A percentile compares a stretch with the other conserved stretches of the same genome.
These are phyloP conservation scores for Mythimna pallens DNA, from an alignment of 2,888 invertebrate species.

Conservation along the genomic window DNA sequence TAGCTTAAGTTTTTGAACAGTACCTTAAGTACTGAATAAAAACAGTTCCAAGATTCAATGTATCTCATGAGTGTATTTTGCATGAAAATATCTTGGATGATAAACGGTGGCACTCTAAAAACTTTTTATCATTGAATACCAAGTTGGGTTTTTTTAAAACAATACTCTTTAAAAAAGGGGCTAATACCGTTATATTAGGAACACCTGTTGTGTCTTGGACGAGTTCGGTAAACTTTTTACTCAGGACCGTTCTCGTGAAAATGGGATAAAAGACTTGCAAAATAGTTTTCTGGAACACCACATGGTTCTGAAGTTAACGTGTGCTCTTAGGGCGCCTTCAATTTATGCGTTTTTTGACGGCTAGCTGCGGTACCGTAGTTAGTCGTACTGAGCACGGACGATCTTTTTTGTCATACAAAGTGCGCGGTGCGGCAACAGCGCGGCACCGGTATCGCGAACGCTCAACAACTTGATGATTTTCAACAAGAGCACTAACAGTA, in stretches of 20 bases:
- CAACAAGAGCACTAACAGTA: too few species aligned
- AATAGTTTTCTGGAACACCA: conserved; percentile 89
- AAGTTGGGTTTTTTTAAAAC: conserved; percentile 68
- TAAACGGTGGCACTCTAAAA: conserved; percentile 64
- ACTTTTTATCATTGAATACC: conserved; percentile 69
- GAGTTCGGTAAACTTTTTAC: conserved; percentile 87
- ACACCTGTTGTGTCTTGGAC: conserved; percentile 87
- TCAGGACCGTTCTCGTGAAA: conserved; percentile 80
- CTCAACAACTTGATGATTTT: too few species aligned
- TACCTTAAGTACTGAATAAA: conserved; percentile 29
- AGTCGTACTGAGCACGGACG: too few species aligned
- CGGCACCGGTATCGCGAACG: too few species aligned
- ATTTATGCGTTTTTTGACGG: too few species aligned
- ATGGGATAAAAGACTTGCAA: conserved; percentile 89
- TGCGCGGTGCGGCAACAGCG: too few species aligned
- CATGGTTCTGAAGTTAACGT: conserved; percentile 85
- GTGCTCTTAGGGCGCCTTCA: conserved; percentile 64
- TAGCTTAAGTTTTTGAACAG: conserved; percentile 29
- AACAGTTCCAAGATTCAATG: conserved; percentile 42
- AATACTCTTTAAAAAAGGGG: conserved; percentile 70
- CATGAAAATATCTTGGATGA: conserved; percentile 45
- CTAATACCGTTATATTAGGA: conserved; percentile 81
- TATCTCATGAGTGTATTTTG: conserved; percentile 50
- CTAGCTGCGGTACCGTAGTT: too few species aligned
- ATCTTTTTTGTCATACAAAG: too few species aligned